A percentile compares a stretch with the other conserved stretches of the same genome.
Evolutionary conservation across 2,888 invertebrate genomes (phyloP).

Genomic region (Oxystoma pomonae): DNA sequence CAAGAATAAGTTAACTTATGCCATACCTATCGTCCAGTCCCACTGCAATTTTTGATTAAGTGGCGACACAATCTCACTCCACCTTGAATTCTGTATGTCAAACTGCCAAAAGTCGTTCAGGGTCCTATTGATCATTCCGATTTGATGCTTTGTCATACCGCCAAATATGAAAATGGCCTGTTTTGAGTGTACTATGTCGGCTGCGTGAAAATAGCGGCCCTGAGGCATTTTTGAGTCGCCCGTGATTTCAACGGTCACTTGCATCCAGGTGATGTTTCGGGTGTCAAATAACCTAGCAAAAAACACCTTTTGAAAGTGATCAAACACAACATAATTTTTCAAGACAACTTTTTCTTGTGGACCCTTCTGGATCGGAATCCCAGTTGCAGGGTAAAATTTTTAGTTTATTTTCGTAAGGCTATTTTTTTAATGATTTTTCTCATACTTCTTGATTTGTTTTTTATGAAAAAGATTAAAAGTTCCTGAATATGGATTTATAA

Average conservation of each 20-base stretch:
- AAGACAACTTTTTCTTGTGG: too few relatives aligned
- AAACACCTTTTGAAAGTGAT: too few relatives aligned
- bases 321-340: too few relatives aligned
- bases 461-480: too few relatives aligned
- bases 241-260: constrained; percentile 82
- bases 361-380: too few relatives aligned
- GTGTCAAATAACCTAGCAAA: constrained; percentile 83
- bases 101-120: constrained; percentile 92
- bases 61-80: constrained; percentile 50
- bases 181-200: constrained; percentile 79
- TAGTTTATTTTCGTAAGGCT: too few relatives aligned
- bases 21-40: constrained; percentile 7
- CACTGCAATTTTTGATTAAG: constrained; percentile 10
- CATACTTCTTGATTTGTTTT: too few relatives aligned
- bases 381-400: too few relatives aligned
- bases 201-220: constrained; percentile 87
- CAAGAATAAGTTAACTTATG: too few relatives aligned
- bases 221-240: constrained; percentile 83
- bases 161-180: constrained; percentile 87
- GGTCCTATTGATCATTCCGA: constrained; percentile 50
- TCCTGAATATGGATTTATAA: too few relatives aligned
- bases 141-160: constrained; percentile 60
- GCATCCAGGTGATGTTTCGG: constrained; percentile 85
- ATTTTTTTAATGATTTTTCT: too few relatives aligned
- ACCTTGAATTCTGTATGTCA: constrained; percentile 73